Base-by-base conservation (phyloP, 2,888 invertebrate species). In the Andrena hattorfiana region DNA sequence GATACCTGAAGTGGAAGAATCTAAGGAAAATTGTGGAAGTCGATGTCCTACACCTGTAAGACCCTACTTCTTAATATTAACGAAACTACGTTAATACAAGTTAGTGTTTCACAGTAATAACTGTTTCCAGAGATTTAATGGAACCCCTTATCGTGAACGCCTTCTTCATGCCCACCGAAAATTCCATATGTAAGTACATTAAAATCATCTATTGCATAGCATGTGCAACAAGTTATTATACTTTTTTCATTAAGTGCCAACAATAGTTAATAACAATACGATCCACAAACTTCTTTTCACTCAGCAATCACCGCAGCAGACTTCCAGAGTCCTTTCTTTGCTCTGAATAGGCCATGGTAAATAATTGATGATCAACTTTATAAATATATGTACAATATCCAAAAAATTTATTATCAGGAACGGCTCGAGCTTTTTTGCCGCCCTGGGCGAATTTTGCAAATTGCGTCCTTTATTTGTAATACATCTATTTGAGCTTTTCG, bases 291-390 rank as follows among this genome's bases (percentile, higher is more conserved):
- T 48, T 2, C 59, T 51, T 68, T 13, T n/a, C 8, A 54, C 23
- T 32, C 28, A 87, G 87, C 71, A 0, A 32, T 87, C 13, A 51
- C 77, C 8, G 87, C 87, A 0, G 87, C 72, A 6, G 82, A 87
- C 32, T 84, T 87, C 13, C 87, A 87, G 35, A 77, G 28, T 16
- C 87, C 87, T 23, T 35, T 82, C 20, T 87, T 87, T 8, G 72
- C 63, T 64, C 32, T 26, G 0, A 32, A 48, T 23, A 81, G 85
- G 32, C 85, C 87, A n/a, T 77, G 70, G 87, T 87, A 75, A 84
- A 72, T 80, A 62, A 48, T 60, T 20, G 6, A 20, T 1, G 1
- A 10, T 49, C 1, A 28, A 13, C 2, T 26, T 20, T 5, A 28
- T 13, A 13, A 16, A 42, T 59, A 28, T 10, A 59, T 26, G 16